Conservation (phyloP, 2,797 vertebrate species). For the Acropternis orthonyx region DNA sequence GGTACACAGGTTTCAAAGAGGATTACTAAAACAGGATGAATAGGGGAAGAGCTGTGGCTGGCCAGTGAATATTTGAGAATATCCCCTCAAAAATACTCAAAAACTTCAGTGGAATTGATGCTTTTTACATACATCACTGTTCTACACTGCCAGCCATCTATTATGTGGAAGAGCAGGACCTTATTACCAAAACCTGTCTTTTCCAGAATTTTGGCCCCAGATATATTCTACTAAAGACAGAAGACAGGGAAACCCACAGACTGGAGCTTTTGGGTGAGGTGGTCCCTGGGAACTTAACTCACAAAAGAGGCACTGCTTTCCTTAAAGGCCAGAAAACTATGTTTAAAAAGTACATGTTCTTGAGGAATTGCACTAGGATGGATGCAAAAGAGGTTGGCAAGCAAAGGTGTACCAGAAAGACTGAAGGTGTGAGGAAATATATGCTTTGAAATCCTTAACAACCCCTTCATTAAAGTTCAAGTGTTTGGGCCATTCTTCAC, state of each 20-base stretch:
- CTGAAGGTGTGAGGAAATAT: background rate
- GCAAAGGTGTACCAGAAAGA: background rate
- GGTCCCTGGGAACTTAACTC: background rate
- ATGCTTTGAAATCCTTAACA: background rate
- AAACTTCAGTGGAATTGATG: background rate
- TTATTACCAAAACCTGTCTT: rapidly evolving
- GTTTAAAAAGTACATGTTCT: background rate
- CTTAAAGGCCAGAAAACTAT: background rate
- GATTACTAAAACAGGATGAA: background rate
- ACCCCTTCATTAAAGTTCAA: background rate
- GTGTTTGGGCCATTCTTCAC: background rate
- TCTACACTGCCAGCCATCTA: background rate
- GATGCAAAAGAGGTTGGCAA: background rate
- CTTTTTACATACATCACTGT: background rate
- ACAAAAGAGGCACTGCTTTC: background rate
- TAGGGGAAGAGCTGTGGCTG: background rate
- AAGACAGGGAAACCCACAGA: background rate
- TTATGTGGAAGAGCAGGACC: background rate
- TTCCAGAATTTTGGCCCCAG: background rate
- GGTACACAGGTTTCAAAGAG: background rate
- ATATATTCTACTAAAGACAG: background rate
- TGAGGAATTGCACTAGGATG: background rate
- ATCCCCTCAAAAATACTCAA: rapidly evolving
- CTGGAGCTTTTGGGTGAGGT: background rate
- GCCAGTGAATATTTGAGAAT: background rate